Evolutionary conservation across 23 tunicate species (phyloP).

Genomic region (Diplosoma virens): DNA sequence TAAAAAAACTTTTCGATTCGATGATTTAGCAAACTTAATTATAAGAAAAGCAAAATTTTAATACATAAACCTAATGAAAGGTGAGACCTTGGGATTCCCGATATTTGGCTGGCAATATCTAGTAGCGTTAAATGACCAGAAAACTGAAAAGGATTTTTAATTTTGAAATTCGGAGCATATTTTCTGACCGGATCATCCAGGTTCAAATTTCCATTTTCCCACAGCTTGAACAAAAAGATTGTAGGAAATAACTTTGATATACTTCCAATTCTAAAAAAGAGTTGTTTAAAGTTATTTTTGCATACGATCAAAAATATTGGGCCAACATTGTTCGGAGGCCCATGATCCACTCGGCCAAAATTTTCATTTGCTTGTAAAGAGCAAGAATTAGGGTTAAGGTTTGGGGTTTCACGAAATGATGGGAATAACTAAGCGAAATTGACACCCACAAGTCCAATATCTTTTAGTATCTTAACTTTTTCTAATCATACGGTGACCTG

Average conservation of each 20-base stretch:
- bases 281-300: too few relatives aligned
- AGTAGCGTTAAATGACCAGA: conserved; percentile 22
- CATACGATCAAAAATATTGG: too few relatives aligned
- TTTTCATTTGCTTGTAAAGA: too few relatives aligned
- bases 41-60: background rate
- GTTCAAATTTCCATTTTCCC: conserved; percentile 41
- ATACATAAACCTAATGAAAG: background rate
- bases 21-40: background rate
- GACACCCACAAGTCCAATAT: too few relatives aligned
- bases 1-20: background rate
- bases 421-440: too few relatives aligned
- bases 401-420: too few relatives aligned
- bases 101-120: conserved; percentile 67
- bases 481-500: too few relatives aligned
- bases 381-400: too few relatives aligned
- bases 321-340: too few relatives aligned
- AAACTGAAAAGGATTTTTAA: conserved; percentile 16
- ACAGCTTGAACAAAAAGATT: conserved; percentile 33
- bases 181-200: conserved; percentile 44
- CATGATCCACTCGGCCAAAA: too few relatives aligned
- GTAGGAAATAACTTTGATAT: conserved; percentile 65
- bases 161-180: conserved; percentile 37
- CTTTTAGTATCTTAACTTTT: too few relatives aligned
- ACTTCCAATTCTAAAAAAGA: conserved; percentile 51
- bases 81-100: conserved; percentile 51